Percentiles rank a stretch among this genome's conserved stretches.
Evolutionary conservation across 23 tunicate genomes (phyloP).

Genomic region (Pegea sp.): DNA sequence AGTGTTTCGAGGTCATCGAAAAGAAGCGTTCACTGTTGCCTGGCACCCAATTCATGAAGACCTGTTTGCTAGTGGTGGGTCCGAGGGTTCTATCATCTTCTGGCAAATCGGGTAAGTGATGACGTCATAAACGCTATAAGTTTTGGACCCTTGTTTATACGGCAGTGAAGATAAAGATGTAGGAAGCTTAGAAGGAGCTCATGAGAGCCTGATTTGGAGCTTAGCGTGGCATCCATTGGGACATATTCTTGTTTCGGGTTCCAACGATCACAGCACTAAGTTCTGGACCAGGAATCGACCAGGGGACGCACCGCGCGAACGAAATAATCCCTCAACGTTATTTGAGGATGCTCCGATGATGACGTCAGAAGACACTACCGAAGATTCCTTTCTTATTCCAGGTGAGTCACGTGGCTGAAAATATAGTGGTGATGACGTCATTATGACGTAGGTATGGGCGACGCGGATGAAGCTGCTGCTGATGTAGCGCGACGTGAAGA

Average conservation of each 20-base stretch:
- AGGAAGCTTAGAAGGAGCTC: conserved; percentile 90
- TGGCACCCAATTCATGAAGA: conserved; percentile 99
- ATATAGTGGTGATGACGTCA: too few relatives aligned
- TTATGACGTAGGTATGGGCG: conserved; percentile 62
- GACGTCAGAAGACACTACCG: background rate
- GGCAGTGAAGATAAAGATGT: conserved; percentile 74
- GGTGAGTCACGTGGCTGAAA: too few relatives aligned
- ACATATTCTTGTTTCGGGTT: conserved; percentile 92
- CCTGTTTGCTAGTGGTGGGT: conserved; percentile 93
- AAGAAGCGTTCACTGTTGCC: conserved; percentile 95
- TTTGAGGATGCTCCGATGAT: conserved; percentile 14
- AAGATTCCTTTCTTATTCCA: background rate
- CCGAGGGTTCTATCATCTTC: conserved; percentile 86
- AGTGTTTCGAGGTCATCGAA: conserved; percentile 90
- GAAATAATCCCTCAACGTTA: too few relatives aligned
- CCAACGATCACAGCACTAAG: conserved; percentile 96
- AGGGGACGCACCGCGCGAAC: conserved; percentile 66
- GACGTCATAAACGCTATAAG: too few relatives aligned
- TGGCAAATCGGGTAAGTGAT: conserved; percentile 99
- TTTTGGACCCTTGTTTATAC: too few relatives aligned
- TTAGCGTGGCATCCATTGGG: conserved; percentile 99
- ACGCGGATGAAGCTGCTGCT: conserved; percentile 59
- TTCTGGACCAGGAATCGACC: conserved; percentile 85
- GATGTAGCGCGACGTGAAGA: conserved; percentile 55
- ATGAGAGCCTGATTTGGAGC: conserved; percentile 95